Base-by-base conservation (phyloP, 2,888 invertebrate species). In the Suillia variegata region DNA sequence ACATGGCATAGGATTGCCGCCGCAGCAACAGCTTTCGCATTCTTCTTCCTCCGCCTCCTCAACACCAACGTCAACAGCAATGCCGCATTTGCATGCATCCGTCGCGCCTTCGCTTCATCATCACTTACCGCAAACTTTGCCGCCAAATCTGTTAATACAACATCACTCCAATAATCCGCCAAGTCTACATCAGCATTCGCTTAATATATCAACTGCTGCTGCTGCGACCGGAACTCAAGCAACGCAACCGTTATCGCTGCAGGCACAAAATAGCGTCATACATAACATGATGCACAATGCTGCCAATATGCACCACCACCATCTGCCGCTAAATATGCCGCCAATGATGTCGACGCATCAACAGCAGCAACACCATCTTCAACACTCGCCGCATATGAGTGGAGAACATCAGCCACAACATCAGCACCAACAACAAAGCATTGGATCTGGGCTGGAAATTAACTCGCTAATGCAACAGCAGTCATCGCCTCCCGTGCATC, bases 251-350 rank as follows among this genome's bases (percentile, higher is more conserved):
- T 60, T 22, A 13, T 42, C 48, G 18, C 48, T 63, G 2, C 62
- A 67, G 13, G 53, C 67, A 10, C 66, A 70, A 22, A 74, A 69
- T 33, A 74, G 70, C 51, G 71, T 74, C 15, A 77, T 74, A 26
- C 80, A 79, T 54, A 79, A 76, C 61, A 75, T 78, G 65, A 78
- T 81, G 78, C 80, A 80, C 62, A 81, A 79, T 64, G 76, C 76
- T 18, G 79, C 77, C 71, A 66, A 79, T 34, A 75, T 80, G 73
- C 80, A 80, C 63, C 66, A n/a, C n/a, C n/a, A n/a, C n/a, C n/a
- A n/a, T n/a, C n/a, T n/a, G n/a, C n/a, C 80, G 61, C 71, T 77
- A 8, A 70, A 70, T 54, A 70, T 73, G 67, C 64, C 68, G 12
- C 70, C 71, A 1, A 70, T 72, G 66, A 50, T 73, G 47, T 26